These are phyloP conservation scores for Sinohyriopsis cumingii DNA, from an alignment of 2,888 invertebrate genomes.

Conservation along the genomic window DNA sequence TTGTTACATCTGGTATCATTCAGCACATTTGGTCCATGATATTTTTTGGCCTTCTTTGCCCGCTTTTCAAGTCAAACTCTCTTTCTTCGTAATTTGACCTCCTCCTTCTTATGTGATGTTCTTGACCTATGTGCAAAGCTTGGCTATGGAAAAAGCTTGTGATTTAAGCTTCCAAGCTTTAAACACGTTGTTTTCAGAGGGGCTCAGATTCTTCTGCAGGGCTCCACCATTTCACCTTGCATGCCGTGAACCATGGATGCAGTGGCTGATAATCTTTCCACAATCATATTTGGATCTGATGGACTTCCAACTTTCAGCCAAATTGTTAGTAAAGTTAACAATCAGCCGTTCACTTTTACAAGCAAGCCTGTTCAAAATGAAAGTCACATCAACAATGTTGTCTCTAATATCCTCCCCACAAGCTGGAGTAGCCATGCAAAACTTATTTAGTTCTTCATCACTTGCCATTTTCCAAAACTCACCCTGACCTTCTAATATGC, in stretches of 20 bases:
- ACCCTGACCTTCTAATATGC: slow-evolving; percentile 9
- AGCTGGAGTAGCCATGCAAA: background rate
- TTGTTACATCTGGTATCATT: background rate
- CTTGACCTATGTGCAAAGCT: background rate
- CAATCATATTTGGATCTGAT: slow-evolving; percentile 33
- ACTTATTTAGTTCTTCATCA: slow-evolving; percentile 6
- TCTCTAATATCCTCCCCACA: background rate
- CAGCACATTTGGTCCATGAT: slow-evolving; percentile 10
- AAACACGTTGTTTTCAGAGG: background rate
- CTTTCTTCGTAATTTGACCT: slow-evolving; percentile 13
- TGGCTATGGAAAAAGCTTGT: background rate
- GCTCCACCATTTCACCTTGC: slow-evolving; percentile 23
- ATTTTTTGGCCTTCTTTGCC: slow-evolving; percentile 12
- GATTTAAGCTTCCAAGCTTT: background rate
- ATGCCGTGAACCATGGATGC: slow-evolving; percentile 22
- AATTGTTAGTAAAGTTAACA: slow-evolving; percentile 30
- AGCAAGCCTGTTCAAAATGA: slow-evolving; percentile 23
- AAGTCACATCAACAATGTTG: slow-evolving; percentile 15
- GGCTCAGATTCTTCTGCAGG: slow-evolving; percentile 18
- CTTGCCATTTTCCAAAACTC: slow-evolving; percentile 11
- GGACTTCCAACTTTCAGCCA: slow-evolving; percentile 30
- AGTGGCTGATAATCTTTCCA: slow-evolving; percentile 24
- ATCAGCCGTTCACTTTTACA: slow-evolving; percentile 21
- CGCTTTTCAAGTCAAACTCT: background rate
- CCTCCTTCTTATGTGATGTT: slow-evolving; percentile 4